Base-by-base conservation (phyloP, 1,140 invertebrate genomes). In the Venustaconcha ellipsiformis region DNA sequence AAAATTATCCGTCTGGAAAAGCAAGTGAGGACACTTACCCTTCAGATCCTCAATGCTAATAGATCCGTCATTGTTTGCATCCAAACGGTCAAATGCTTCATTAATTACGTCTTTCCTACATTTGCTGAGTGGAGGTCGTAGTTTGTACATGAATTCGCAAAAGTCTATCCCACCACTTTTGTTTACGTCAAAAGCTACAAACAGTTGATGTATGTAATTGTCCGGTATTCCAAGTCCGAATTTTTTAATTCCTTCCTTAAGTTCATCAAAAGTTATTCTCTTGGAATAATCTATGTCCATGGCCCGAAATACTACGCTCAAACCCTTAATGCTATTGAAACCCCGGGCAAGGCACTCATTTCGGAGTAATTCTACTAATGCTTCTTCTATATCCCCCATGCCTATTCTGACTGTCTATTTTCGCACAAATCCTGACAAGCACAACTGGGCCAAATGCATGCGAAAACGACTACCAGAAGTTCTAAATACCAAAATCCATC, bases 11-110 rank as follows among this genome's bases (percentile, higher is more conserved):
- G 11, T 48, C 37, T 48, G 6, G 37, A 11, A 48, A 48, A 48
- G 37, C 11, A 48, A 48, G 37, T 48, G 37, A 48, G 30, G 20
- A 64, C 76, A 69, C 76, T 68, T 72, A 23, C 92, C 92, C 72
- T 92, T 92, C 2, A 98, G 90, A 90, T 98, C 96, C 20, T 95
- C 94, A 2, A 95, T 88, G 1, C 94, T 95, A 30, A 97, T 94
- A 26, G 94, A 91, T 4, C 95, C 96, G 85, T 97, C 96, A 0
- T 93, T 93, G 14, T 94, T 94, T 83, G 93, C 94, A 86, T 97
- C 96, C 85, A 97, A 87, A 89, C 96, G 96, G 80, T 93, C 92
- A 86, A 97, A 98, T 0, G 95, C 95, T 85, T 95, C 93, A 66
- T 94, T 92, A 3, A 97, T 94, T 0, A 96, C 92, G 63, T 92